Evolutionary conservation across 2,888 invertebrate genomes (phyloP).

Genomic region (Ormyrus labotus): DNA sequence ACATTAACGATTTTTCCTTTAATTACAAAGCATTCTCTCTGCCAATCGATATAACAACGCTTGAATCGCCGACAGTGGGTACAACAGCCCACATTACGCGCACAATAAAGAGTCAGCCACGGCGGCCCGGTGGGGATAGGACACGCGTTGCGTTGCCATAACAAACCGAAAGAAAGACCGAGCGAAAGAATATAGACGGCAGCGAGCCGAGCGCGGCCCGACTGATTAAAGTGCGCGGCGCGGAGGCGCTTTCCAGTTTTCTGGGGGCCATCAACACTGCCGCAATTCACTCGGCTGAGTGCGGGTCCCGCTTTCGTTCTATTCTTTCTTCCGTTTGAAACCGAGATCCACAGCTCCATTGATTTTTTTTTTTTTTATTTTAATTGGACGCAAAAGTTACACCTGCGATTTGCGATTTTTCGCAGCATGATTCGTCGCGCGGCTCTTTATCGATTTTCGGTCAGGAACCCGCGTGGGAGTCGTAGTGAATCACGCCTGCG

Average conservation of each 20-base stretch:
- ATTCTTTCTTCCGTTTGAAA: no score
- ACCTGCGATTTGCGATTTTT: not conserved
- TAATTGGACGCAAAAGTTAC: not conserved
- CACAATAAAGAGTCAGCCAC: no score
- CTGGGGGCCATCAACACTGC: slow-evolving; percentile 62
- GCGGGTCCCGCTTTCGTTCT: not conserved
- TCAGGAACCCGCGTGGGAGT: slow-evolving; percentile 4
- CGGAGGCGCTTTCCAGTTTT: slow-evolving; percentile 70
- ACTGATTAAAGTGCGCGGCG: slow-evolving; percentile 58
- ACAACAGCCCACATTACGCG: no score
- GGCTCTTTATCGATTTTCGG: slow-evolving; percentile 31
- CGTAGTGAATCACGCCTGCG: slow-evolving; percentile 24
- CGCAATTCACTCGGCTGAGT: not conserved
- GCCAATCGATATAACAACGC: no score
- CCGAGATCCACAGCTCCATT: no score
- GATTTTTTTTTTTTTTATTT: no score
- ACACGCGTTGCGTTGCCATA: slow-evolving; percentile 34
- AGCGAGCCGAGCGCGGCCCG: not conserved
- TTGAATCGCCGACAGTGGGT: no score
- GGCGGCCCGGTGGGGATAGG: slow-evolving; percentile 19
- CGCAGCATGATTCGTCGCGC: no score
- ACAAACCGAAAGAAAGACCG: slow-evolving; percentile 17
- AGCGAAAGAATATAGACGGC: not conserved
- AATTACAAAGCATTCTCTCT: no score
- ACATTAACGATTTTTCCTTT: no score